Evolutionary conservation across 1,140 invertebrate species (phyloP).

Genomic region (Nasonia vitripennis): DNA sequence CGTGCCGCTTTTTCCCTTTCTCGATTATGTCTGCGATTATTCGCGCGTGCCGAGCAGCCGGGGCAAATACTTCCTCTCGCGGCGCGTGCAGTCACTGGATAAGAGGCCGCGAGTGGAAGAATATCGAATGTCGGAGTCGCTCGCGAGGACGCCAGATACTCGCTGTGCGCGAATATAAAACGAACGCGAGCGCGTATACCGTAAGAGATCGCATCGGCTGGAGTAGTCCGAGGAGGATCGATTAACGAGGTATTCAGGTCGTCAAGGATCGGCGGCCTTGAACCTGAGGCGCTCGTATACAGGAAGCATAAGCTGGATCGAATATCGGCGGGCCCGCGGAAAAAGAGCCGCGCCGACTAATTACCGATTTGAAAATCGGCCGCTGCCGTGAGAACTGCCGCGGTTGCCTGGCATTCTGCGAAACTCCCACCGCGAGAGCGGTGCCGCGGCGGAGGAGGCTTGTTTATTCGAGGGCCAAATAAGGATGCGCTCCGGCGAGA

Average conservation of each 20-base stretch:
- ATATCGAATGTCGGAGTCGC: too few relatives aligned
- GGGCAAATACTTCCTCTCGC: too few relatives aligned
- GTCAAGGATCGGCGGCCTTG: slow-evolving; percentile 9
- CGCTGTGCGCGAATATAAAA: neutral
- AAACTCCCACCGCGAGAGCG: neutral
- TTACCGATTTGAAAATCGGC: neutral
- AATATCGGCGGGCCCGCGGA: neutral
- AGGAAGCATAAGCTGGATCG: neutral
- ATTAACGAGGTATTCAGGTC: slow-evolving; percentile 13
- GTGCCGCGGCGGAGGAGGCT: neutral
- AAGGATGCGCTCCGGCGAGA: neutral
- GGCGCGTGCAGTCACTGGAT: too few relatives aligned
- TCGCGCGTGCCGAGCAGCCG: neutral
- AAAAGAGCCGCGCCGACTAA: neutral
- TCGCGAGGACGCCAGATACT: too few relatives aligned
- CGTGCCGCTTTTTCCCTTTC: neutral
- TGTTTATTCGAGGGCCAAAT: slow-evolving; percentile 6
- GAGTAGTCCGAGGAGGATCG: neutral
- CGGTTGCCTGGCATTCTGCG: neutral
- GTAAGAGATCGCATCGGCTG: neutral
- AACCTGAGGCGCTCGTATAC: neutral
- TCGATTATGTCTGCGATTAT: neutral
- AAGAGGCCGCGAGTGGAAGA: too few relatives aligned
- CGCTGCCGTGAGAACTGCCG: neutral
- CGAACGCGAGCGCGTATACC: neutral